These are phyloP conservation scores for Umimayanthus kanabou DNA, from an alignment of 92 coral and sea anemone species.

Conservation along the genomic window DNA sequence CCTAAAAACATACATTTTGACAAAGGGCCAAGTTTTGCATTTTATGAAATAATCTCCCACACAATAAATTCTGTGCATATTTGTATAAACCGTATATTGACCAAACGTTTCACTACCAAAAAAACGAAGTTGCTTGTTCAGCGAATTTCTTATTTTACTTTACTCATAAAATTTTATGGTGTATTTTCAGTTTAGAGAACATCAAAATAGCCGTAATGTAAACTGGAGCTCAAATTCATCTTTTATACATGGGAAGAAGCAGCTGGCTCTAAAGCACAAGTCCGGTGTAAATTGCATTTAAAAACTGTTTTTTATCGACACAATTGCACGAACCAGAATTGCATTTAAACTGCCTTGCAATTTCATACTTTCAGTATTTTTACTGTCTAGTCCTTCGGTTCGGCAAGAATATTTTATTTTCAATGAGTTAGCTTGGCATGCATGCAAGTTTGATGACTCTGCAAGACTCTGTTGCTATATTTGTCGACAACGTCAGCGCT, in stretches of 20 bases:
- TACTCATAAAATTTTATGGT: too few species aligned
- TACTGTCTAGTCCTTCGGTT: not conserved
- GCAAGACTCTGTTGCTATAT: slow-evolving; percentile 8
- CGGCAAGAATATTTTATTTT: not conserved
- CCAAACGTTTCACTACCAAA: not conserved
- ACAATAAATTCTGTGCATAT: not conserved
- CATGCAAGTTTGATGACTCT: not conserved
- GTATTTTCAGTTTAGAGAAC: not conserved
- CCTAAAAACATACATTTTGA: not conserved
- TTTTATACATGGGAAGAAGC: not conserved
- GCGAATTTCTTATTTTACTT: not conserved
- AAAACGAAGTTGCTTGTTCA: not conserved
- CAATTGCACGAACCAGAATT: not conserved
- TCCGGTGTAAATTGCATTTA: not conserved
- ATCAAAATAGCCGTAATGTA: not conserved
- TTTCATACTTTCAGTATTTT: not conserved
- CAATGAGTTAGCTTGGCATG: not conserved
- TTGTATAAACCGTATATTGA: too few species aligned
- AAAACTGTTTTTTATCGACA: not conserved
- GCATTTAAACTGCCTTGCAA: not conserved
- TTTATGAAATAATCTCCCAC: not conserved
- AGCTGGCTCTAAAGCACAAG: not conserved
- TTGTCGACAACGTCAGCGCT: slow-evolving; percentile 24
- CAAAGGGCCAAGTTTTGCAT: not conserved
- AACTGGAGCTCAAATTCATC: not conserved